Conservation (phyloP, 64 coral and sea anemone genomes). For the Montipora cactus region DNA sequence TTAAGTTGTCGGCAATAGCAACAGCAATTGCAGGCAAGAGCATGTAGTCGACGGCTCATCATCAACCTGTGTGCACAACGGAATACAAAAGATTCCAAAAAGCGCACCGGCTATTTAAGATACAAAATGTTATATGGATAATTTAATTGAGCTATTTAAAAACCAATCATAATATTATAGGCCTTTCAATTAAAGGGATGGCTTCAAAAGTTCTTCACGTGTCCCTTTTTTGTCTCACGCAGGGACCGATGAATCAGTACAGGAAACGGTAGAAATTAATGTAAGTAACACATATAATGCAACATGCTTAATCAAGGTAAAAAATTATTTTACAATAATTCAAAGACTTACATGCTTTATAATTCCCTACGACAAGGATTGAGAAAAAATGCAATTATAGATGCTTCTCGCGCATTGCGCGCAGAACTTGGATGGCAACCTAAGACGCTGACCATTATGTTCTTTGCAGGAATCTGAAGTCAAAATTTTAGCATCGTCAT, state of each 20-base stretch:
- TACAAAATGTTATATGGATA: not conserved
- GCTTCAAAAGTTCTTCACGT: not conserved
- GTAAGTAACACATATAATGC: slow-evolving; percentile 4
- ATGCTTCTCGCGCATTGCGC: no score
- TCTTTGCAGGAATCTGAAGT: no score
- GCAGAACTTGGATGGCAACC: no score
- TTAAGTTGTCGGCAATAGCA: not conserved
- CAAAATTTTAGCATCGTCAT: no score
- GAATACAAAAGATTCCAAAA: not conserved
- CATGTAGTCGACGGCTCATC: not conserved
- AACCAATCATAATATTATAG: not conserved
- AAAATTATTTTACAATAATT: not conserved
- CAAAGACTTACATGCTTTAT: slow-evolving; percentile 2
- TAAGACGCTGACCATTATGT: no score
- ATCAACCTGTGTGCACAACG: slow-evolving; percentile 10
- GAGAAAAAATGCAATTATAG: not conserved
- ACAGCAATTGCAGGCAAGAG: not conserved
- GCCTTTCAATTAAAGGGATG: slow-evolving; percentile 2
- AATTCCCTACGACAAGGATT: not conserved
- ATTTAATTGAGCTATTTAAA: not conserved
- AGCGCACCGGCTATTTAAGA: not conserved
- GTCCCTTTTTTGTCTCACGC: not conserved
- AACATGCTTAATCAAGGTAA: slow-evolving; percentile 9
- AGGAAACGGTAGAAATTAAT: slow-evolving; percentile 8
- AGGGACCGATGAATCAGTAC: not conserved